Evolutionary conservation across 2,113 vertebrate species (phyloP), one percentile per base, ranked within the genome.

Genomic region (Takifugu flavidus): DNA sequence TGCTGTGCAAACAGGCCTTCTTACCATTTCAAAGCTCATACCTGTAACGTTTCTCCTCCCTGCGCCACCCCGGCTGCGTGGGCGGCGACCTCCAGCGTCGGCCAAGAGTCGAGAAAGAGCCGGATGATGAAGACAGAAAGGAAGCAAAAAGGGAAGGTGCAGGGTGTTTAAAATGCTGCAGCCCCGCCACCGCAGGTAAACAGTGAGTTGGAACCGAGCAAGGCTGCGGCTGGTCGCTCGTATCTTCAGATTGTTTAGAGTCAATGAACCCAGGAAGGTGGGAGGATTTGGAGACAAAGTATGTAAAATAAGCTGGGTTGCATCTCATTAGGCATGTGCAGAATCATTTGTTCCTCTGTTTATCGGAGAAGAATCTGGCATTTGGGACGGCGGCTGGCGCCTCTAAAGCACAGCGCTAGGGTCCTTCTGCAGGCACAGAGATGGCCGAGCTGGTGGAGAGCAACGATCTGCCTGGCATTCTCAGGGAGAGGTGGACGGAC

Each of bases 11-110:
- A 88, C 85, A 84, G 66, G 74, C 65, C 85, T 85, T 60, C 70
- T 90, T 87, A 82, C 74, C 88, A 88, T 85, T 88, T 89, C 85
- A 88, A 87, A 89, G 82, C 78, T 67, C 26, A 49, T 56, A 82
- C 65, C 78, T 78, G 77, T 64, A 59, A 53, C 34, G 14, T 68
- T 51, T 54, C 42, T 0, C 62, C 58, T 56, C 69, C 58, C 7
- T 58, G 26, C 8, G 44, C 50, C 44, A 20, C 53, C 65, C 62
- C 65, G 67, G 74, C 67, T 74, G 74, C 70, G 59, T 27, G 63
- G 14, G 34, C n/a, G 11, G 10, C 49, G 8, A 51, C 13, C 25
- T 26, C 11, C 25, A 13, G 26, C 3, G 0, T 20, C 3, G 20
- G 10, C 8, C 5, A 15, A 2, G 20, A 2, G 25, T 3, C 49